Percentiles rank a stretch among this genome's conserved stretches.
Conservation (phyloP, 2,888 invertebrate genomes). For the Luffia ferchaultella region DNA sequence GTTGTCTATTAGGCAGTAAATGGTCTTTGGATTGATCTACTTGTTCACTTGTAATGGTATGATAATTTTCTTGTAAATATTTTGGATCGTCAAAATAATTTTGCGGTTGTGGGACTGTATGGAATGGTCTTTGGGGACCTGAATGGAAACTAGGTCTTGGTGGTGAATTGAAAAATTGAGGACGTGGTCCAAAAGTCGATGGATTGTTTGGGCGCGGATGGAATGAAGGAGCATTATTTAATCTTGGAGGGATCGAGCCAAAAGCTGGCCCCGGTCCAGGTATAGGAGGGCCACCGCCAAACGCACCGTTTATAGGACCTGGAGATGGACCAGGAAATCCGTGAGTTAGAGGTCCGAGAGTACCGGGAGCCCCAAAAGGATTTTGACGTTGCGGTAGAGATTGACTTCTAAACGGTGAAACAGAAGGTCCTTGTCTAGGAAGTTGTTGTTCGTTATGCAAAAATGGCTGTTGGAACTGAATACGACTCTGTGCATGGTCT, state of each 20-base stretch:
- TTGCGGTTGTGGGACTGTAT: conserved; percentile 39
- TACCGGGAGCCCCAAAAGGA: conserved; percentile 37
- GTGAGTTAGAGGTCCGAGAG: conserved; percentile 28
- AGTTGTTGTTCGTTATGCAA: conserved; percentile 48
- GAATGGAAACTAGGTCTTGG: conserved; percentile 50
- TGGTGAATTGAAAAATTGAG: conserved; percentile 41
- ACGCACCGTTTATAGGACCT: conserved; percentile 24
- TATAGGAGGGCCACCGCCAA: conserved; percentile 28
- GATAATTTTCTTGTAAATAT: conserved; percentile 61
- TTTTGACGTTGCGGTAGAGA: conserved; percentile 32
- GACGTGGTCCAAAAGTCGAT: conserved; percentile 34
- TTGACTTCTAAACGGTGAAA: conserved; percentile 43
- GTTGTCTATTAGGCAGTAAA: conserved; percentile 32
- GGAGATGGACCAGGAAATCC: conserved; percentile 24
- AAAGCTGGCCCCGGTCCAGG: conserved; percentile 36
- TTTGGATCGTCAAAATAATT: conserved; percentile 56
- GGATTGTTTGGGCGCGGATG: conserved; percentile 35
- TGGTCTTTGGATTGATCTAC: conserved; percentile 52
- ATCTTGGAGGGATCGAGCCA: conserved; percentile 36
- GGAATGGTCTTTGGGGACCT: conserved; percentile 63
- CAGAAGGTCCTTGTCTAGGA: conserved; percentile 47
- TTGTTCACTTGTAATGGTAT: conserved; percentile 58
- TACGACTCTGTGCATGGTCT: conserved; percentile 48
- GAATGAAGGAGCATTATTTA: conserved; percentile 34
- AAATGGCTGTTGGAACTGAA: conserved; percentile 53